Percentiles rank a stretch among this genome's conserved stretches.
Conservation (phyloP, 2,113 vertebrate species). For the Cryptotis parvus region DNA sequence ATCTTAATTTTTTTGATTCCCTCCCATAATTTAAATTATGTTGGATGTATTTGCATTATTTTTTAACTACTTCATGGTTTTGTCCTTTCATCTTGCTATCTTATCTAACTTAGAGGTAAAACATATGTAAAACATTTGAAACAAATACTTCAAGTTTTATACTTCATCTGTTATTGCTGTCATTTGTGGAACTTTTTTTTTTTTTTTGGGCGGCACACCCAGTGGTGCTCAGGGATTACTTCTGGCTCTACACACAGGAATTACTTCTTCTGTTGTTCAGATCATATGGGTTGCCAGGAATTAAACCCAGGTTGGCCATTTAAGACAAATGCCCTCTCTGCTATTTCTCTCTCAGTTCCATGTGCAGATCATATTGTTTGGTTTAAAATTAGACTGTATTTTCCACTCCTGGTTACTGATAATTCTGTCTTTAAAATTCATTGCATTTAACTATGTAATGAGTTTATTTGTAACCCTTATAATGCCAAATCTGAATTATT, state of each 20-base stretch:
- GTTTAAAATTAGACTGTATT: slow-evolving; percentile 45
- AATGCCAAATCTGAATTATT: slow-evolving; percentile 53
- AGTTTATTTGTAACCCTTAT: slow-evolving; percentile 48
- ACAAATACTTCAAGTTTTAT: neutral
- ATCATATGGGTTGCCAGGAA: too few species aligned
- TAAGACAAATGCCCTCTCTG: too few species aligned
- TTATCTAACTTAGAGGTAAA: neutral
- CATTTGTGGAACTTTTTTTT: too few species aligned
- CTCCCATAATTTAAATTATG: slow-evolving; percentile 33
- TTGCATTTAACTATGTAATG: slow-evolving; percentile 11
- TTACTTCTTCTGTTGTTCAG: too few species aligned
- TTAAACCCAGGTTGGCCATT: too few species aligned
- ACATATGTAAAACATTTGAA: too few species aligned
- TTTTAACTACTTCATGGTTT: slow-evolving; percentile 20
- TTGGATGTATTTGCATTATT: slow-evolving; percentile 14
- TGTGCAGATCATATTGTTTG: neutral
- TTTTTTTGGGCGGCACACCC: too few species aligned
- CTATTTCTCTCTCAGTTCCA: neutral
- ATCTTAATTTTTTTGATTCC: neutral
- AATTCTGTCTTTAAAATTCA: neutral
- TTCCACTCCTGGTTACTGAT: neutral
- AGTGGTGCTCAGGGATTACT: too few species aligned
- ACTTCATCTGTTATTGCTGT: neutral
- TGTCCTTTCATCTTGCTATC: slow-evolving; percentile 36
- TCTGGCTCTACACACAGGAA: too few species aligned